A percentile compares a stretch with the other conserved stretches of the same genome.
Conservation (phyloP, 1,140 invertebrate species). For the Sitobion miscanthi region DNA sequence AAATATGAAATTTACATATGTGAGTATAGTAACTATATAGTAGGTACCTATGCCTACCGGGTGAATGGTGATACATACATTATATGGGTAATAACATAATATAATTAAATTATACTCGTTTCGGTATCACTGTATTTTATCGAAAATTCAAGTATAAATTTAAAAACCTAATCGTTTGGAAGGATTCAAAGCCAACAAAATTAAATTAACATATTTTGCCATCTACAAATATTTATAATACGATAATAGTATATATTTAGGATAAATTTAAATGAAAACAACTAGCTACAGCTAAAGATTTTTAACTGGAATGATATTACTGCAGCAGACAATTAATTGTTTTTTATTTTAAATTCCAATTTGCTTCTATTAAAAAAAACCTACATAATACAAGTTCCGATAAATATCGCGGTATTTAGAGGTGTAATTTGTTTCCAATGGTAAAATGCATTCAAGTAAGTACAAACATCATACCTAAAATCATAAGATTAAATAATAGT, state of each 20-base stretch:
- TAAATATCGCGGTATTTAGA: too few relatives aligned
- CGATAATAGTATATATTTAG: neutral
- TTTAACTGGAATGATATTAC: too few relatives aligned
- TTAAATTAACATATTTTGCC: neutral
- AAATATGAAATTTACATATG: neutral
- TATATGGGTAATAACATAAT: neutral
- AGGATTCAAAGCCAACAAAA: neutral
- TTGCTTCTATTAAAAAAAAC: too few relatives aligned
- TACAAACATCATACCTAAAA: too few relatives aligned
- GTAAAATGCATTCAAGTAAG: too few relatives aligned
- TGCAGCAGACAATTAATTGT: too few relatives aligned
- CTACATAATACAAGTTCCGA: too few relatives aligned
- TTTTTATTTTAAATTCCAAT: too few relatives aligned
- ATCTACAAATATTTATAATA: neutral
- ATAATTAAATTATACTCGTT: neutral
- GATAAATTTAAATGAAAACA: neutral
- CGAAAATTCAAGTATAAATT: neutral
- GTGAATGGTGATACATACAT: neutral
- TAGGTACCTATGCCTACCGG: neutral
- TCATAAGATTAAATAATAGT: too few relatives aligned
- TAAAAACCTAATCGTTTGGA: neutral
- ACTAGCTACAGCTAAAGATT: too few relatives aligned
- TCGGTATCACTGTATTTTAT: neutral
- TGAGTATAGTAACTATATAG: too few relatives aligned
- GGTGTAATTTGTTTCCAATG: too few relatives aligned